Evolutionary conservation across 2,888 invertebrate species (phyloP).

Genomic region (Tenthredo amoena): DNA sequence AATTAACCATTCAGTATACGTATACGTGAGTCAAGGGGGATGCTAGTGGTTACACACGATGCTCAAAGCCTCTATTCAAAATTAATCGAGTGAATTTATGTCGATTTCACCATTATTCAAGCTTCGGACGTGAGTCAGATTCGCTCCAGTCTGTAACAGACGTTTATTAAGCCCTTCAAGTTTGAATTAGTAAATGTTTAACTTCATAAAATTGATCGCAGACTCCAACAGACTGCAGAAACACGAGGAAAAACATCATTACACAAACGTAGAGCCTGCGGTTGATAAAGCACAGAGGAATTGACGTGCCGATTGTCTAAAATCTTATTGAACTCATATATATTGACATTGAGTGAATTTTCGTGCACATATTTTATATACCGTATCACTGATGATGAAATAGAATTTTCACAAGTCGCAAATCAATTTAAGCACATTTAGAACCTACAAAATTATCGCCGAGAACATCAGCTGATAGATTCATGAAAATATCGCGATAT

Average conservation of each 20-base stretch:
- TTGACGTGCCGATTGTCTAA: background rate
- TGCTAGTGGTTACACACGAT: background rate
- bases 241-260: background rate
- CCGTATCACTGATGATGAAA: background rate
- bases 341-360: background rate
- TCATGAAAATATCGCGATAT: background rate
- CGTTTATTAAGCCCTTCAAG: constrained; percentile 26
- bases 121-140: constrained; percentile 25
- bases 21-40: background rate
- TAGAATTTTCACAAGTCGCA: background rate
- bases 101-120: constrained; percentile 3
- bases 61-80: background rate
- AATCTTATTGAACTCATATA: background rate
- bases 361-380: background rate
- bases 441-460: background rate
- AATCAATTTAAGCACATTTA: background rate
- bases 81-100: background rate
- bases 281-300: background rate
- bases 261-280: background rate
- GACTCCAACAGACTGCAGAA: background rate
- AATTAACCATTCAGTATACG: background rate
- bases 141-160: constrained; percentile 4
- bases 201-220: background rate
- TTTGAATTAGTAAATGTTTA: background rate
- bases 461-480: background rate